A percentile compares a stretch with the other conserved stretches of the same genome.
Conservation (phyloP, 2,888 invertebrate genomes). For the Pristionchus arcanus region DNA sequence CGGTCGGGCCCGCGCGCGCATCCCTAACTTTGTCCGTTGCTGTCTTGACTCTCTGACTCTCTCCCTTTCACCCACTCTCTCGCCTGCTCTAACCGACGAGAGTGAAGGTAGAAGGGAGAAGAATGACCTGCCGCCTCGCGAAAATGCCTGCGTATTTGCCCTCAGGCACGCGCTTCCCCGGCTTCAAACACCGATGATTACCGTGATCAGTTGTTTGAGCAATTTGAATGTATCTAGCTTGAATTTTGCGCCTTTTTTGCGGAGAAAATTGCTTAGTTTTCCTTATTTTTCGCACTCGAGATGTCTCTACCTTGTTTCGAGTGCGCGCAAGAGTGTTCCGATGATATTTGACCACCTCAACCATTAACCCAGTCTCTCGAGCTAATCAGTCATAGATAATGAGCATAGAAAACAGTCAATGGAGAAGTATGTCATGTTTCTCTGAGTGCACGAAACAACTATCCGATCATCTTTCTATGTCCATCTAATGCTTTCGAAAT, state of each 20-base stretch:
- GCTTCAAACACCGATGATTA: not conserved
- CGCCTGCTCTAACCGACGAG: not conserved
- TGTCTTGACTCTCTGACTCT: not conserved
- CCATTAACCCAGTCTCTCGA: no score
- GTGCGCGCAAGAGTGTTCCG: no score
- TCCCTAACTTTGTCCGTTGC: constrained; percentile 19
- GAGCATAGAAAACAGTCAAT: no score
- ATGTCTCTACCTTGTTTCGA: not conserved
- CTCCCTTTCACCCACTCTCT: not conserved
- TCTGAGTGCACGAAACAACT: not conserved
- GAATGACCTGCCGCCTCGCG: not conserved
- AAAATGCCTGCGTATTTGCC: not conserved
- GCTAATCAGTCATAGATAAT: no score
- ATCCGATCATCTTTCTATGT: not conserved
- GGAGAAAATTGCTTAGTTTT: no score
- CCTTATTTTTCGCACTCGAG: no score
- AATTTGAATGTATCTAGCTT: not conserved
- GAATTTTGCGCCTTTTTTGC: no score
- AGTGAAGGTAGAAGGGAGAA: not conserved
- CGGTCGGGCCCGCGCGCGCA: not conserved
- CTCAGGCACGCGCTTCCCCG: not conserved
- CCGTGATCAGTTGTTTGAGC: not conserved
- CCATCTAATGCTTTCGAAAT: not conserved
- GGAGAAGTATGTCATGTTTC: not conserved
- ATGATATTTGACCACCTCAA: no score